Evolutionary conservation across 2,888 invertebrate genomes (phyloP).

Genomic region (Sphaerophoria taeniata): DNA sequence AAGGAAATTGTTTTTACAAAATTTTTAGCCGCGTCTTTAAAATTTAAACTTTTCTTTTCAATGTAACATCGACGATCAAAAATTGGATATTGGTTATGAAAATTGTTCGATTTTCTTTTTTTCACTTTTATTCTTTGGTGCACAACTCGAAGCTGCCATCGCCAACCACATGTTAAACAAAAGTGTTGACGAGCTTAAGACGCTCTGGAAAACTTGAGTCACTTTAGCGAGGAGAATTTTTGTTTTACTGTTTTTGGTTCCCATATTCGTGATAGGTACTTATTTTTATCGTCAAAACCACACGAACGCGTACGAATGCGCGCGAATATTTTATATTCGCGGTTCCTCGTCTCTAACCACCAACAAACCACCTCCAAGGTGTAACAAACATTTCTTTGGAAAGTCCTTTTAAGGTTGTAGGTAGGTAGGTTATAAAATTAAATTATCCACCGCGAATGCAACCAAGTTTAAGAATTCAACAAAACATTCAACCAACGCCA

Average conservation of each 20-base stretch:
- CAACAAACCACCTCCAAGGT: slow-evolving; percentile 30
- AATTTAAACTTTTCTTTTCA: too few relatives aligned
- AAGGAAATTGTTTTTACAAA: too few relatives aligned
- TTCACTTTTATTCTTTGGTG: slow-evolving; percentile 48
- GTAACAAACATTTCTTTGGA: slow-evolving; percentile 23
- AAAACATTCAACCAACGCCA: slow-evolving; percentile 45
- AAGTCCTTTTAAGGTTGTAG: not conserved
- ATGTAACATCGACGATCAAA: too few relatives aligned
- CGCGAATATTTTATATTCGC: slow-evolving; percentile 61
- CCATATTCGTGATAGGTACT: not conserved
- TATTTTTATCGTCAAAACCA: slow-evolving; percentile 50
- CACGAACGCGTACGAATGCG: slow-evolving; percentile 52
- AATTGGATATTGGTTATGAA: too few relatives aligned
- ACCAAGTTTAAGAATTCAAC: slow-evolving; percentile 55
- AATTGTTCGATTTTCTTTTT: too few relatives aligned
- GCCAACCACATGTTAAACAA: slow-evolving; percentile 60
- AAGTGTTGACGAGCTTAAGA: slow-evolving; percentile 49
- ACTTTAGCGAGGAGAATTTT: slow-evolving; percentile 49
- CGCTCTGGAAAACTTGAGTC: slow-evolving; percentile 51
- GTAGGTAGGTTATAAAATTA: slow-evolving; percentile 38
- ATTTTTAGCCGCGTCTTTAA: too few relatives aligned
- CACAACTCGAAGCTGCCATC: slow-evolving; percentile 41
- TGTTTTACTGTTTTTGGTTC: slow-evolving; percentile 30
- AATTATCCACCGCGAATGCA: slow-evolving; percentile 54
- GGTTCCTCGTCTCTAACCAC: slow-evolving; percentile 19